Conservation (phyloP, 2,888 invertebrate species). For the Leucozona laternaria region DNA sequence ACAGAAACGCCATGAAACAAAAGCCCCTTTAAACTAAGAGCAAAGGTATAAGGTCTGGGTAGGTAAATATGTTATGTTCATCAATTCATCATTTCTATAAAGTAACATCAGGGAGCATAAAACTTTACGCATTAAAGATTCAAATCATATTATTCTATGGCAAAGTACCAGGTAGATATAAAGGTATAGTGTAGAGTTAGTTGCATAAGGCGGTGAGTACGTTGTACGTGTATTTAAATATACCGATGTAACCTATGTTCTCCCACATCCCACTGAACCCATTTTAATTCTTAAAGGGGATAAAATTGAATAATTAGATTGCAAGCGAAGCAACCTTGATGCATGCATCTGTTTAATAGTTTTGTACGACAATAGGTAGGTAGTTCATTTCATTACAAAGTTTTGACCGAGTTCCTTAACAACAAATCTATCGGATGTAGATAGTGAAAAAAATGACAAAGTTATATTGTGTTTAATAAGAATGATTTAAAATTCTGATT, state of each 20-base stretch:
- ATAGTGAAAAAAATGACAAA: not conserved
- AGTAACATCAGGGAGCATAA: not conserved
- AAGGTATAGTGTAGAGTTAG: not conserved
- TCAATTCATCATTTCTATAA: constrained; percentile 7
- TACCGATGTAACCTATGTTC: not conserved
- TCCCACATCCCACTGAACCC: not conserved
- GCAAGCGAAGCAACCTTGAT: constrained; percentile 44
- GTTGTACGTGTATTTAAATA: not conserved
- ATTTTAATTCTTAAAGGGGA: constrained; percentile 9
- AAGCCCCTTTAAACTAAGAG: not conserved
- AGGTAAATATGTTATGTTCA: not conserved
- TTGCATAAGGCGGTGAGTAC: not conserved
- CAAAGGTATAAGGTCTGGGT: not conserved
- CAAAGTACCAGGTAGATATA: not conserved
- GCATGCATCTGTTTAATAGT: constrained; percentile 21
- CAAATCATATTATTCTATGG: constrained; percentile 24
- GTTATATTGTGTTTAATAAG: not conserved
- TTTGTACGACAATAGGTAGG: not conserved
- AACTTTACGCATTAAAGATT: constrained; percentile 31
- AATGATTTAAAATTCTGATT: not conserved
- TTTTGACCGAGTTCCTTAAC: constrained; percentile 7
- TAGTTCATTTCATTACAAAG: not conserved
- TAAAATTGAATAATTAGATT: constrained; percentile 65
- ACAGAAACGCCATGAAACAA: not conserved
- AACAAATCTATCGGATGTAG: too few species aligned